phyloP scores from a whole-genome alignment of 2,888 invertebrate species.

The Drosophila helvetica region DNA sequence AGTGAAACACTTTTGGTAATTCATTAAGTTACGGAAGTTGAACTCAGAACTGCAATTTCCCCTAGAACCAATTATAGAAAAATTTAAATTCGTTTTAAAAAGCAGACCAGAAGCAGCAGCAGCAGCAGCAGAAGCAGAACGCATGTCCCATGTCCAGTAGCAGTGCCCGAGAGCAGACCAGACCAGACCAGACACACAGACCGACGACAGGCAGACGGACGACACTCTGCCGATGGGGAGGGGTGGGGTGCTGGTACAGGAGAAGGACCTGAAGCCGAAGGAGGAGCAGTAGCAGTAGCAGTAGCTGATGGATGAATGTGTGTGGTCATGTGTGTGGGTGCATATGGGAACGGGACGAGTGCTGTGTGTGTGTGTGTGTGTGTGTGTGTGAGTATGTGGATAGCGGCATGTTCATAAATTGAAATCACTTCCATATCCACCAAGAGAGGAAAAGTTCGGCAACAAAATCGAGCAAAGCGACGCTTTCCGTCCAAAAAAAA shows the following conservation, averaged over 20 bases:
- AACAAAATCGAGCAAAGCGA: slow-evolving; percentile 67
- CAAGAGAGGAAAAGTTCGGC: slow-evolving; percentile 69
- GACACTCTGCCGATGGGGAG: neutral
- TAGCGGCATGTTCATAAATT: slow-evolving; percentile 82
- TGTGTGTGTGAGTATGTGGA: slow-evolving; percentile 63
- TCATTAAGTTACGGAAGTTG: slow-evolving; percentile 85
- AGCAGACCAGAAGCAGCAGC: slow-evolving; percentile 60
- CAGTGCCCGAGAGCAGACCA: slow-evolving; percentile 26
- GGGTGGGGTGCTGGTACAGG: neutral
- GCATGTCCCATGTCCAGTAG: slow-evolving; percentile 60
- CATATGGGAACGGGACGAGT: neutral
- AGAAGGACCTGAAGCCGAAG: neutral
- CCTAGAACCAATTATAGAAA: slow-evolving; percentile 84
- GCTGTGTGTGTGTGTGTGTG: neutral
- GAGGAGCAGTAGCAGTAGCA: neutral
- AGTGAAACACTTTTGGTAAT: slow-evolving; percentile 83
- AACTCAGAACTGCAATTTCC: slow-evolving; percentile 85
- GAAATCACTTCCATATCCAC: slow-evolving; percentile 82
- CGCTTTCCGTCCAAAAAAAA: slow-evolving; percentile 40
- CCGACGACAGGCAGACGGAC: slow-evolving; percentile 11
- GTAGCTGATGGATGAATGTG: slow-evolving; percentile 64
- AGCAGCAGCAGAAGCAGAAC: slow-evolving; percentile 40
- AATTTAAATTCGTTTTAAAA: slow-evolving; percentile 81
- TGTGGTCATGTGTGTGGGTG: slow-evolving; percentile 28
- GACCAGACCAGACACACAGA: slow-evolving; percentile 31